These are phyloP conservation scores for Gavia stellata DNA, from an alignment of 2,113 vertebrate genomes.

Conservation along the genomic window DNA sequence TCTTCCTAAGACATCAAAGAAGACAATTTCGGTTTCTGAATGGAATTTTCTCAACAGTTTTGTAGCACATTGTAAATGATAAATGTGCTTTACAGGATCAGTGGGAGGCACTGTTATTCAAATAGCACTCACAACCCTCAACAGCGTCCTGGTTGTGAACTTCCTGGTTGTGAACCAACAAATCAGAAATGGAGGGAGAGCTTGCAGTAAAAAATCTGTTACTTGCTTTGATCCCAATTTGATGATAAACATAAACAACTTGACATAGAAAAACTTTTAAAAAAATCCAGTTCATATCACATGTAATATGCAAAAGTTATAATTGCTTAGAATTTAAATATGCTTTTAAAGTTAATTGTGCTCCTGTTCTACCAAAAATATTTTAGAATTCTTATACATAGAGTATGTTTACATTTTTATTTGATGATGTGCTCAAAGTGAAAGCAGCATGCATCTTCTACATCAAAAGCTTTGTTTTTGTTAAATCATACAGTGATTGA, in stretches of 20 bases:
- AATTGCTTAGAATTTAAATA: background rate
- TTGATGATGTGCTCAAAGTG: background rate
- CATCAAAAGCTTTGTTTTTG: background rate
- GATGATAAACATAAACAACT: background rate
- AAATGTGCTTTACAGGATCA: background rate
- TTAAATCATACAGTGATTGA: background rate
- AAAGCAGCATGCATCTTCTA: background rate
- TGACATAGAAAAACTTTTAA: background rate
- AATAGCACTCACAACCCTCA: background rate
- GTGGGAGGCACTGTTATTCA: background rate
- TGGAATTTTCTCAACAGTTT: background rate
- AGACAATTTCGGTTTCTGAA: background rate
- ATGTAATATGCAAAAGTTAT: background rate
- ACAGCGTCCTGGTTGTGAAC: background rate
- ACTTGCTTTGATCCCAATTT: background rate
- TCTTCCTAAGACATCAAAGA: background rate
- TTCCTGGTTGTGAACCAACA: background rate
- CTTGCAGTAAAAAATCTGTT: background rate
- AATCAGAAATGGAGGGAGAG: background rate
- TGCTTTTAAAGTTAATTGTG: background rate
- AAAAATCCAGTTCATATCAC: background rate
- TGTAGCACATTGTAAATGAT: background rate
- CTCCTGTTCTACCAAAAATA: background rate
- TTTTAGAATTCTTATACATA: background rate
- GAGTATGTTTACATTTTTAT: background rate